Conservation (phyloP, 2,797 vertebrate genomes). For the Hipposideros larvatus region DNA sequence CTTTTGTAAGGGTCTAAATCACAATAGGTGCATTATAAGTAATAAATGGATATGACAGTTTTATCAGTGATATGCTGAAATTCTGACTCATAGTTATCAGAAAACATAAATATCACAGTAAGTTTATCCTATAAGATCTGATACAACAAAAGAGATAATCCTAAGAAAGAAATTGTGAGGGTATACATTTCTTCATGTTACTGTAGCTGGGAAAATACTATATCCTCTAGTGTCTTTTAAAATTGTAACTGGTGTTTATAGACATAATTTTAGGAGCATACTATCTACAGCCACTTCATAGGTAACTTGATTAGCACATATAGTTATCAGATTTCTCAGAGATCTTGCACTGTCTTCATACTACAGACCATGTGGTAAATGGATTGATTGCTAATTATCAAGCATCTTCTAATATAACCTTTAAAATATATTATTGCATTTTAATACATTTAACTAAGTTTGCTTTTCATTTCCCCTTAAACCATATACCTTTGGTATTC, state of each 20-base stretch:
- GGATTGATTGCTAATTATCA: conserved; percentile 61
- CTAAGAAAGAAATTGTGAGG: conserved; percentile 57
- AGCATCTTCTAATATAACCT: conserved; percentile 44
- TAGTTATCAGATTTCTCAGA: conserved; percentile 61
- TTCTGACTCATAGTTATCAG: conserved; percentile 46
- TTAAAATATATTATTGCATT: neutral
- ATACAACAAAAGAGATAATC: conserved; percentile 44
- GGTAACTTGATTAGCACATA: conserved; percentile 48
- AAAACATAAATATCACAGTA: conserved; percentile 60
- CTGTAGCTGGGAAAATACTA: neutral
- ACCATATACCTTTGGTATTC: conserved; percentile 2
- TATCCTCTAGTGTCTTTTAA: neutral
- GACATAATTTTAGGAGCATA: neutral
- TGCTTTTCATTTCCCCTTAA: conserved; percentile 67
- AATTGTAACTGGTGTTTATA: conserved; percentile 8
- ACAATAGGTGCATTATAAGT: neutral
- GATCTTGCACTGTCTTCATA: conserved; percentile 44
- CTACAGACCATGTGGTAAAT: neutral
- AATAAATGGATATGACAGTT: neutral
- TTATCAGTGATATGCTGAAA: conserved; percentile 20
- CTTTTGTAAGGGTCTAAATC: conserved; percentile 42
- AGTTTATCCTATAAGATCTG: conserved; percentile 45
- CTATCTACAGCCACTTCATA: conserved; percentile 54
- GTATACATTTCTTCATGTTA: neutral
- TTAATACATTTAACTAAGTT: neutral